Evolutionary conservation across 2,888 invertebrate genomes (phyloP), one percentile per base, ranked within the genome.

Genomic region (Corythucha ciliata): DNA sequence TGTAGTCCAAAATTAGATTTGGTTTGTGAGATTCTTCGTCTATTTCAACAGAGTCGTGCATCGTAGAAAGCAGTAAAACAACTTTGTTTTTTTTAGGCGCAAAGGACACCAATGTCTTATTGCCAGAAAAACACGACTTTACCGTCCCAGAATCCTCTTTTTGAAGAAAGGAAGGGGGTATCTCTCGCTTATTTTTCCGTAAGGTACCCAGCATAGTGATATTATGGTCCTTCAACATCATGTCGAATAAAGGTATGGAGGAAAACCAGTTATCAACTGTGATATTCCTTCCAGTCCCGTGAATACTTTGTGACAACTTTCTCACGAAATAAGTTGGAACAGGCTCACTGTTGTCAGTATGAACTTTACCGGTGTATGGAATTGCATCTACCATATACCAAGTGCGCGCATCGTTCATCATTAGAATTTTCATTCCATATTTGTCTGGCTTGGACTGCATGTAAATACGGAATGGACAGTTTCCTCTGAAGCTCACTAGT

Each of bases 111-210:
- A 61, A 55, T 32, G 60, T 63, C 20, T 46, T 45, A 24, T 62
- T 48, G 24, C 58, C 46, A 42, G 62, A 59, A 56, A 61, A 62
- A 10, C 60, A 62, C 57, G 63, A 63, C n/a, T 61, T 32, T 14
- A 59, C 57, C 10, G 61, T 56, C 48, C 57, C 57, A 39, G 55
- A 54, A 29, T 47, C 25, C 57, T 57, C 57, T 34, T 53, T 56
- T 18, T 57, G 56, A 20, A 60, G 50, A 56, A 67, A 64, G 46
- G 60, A 61, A 48, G 45, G 18, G 18, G 65, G 65, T 47, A 65
- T 57, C 52, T 63, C 61, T 39, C 54, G 46, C 57, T 64, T 65
- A 52, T 64, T 59, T 32, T 54, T 55, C 12, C 47, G 27, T 24
- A 60, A 29, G n/a, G 57, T 59, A 32, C 58, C 58, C 25, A 54